These are phyloP conservation scores for Omphaloscelis lunosa DNA, from an alignment of 2,888 invertebrate species.

Conservation along the genomic window DNA sequence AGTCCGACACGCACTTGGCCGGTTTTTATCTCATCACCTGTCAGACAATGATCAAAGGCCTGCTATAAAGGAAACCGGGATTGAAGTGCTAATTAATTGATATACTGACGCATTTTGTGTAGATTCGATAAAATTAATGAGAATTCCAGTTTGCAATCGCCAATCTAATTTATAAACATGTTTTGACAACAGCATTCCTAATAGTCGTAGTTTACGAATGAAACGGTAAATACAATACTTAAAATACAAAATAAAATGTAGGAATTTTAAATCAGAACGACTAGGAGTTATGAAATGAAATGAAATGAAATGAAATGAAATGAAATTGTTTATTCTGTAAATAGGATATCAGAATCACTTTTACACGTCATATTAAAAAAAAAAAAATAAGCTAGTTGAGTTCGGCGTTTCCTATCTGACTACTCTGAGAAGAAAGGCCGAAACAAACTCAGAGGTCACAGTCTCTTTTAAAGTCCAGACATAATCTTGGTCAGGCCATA, in stretches of 20 bases:
- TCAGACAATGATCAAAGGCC: background rate
- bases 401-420: too few relatives aligned
- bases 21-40: background rate
- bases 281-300: too few relatives aligned
- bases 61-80: background rate
- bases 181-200: constrained; percentile 38
- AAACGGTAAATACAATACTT: constrained; percentile 6
- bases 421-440: too few relatives aligned
- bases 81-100: background rate
- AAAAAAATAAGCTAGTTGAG: too few relatives aligned
- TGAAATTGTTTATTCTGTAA: too few relatives aligned
- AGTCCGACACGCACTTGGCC: too few relatives aligned
- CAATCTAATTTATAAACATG: constrained; percentile 24
- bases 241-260: background rate
- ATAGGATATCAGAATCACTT: too few relatives aligned
- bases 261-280: constrained; percentile 3
- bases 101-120: background rate
- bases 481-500: too few relatives aligned
- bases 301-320: too few relatives aligned
- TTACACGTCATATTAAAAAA: too few relatives aligned
- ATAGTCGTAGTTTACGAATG: constrained; percentile 3
- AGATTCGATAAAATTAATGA: constrained; percentile 17
- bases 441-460: too few relatives aligned
- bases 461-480: too few relatives aligned
- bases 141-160: constrained; percentile 22